These are phyloP conservation scores for Xiphorhynchus elegans DNA, from an alignment of 2,113 vertebrate species.

Conservation along the genomic window DNA sequence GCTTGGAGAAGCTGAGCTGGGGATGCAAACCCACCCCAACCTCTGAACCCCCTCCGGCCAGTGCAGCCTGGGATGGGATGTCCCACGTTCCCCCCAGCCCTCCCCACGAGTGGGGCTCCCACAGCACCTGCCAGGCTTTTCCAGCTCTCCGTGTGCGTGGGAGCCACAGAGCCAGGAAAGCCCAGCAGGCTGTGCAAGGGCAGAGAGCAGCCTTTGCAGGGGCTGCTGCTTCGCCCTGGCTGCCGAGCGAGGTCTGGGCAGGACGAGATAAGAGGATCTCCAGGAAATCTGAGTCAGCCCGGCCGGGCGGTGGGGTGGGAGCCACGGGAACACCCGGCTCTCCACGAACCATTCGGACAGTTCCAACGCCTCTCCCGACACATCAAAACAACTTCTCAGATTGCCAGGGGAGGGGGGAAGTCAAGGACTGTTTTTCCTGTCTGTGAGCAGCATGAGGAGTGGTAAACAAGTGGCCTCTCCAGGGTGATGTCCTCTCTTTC, in stretches of 20 bases:
- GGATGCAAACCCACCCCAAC: accelerated
- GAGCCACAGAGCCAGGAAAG: not conserved
- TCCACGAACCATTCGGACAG: not conserved
- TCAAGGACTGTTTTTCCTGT: not conserved
- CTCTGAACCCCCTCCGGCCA: not conserved
- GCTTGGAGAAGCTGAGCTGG: not conserved
- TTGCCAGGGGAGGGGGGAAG: not conserved
- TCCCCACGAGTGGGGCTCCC: accelerated
- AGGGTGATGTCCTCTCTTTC: not conserved
- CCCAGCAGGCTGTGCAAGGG: not conserved
- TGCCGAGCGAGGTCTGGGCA: not conserved
- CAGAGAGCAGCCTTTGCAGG: not conserved
- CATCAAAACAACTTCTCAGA: not conserved
- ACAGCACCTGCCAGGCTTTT: no score
- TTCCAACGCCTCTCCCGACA: not conserved
- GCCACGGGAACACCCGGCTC: accelerated
- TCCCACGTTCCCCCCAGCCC: not conserved
- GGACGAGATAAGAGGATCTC: constrained; percentile 31
- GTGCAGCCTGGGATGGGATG: not conserved
- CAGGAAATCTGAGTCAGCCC: constrained; percentile 16
- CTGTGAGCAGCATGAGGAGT: not conserved
- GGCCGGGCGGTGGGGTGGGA: not conserved
- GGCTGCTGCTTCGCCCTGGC: not conserved
- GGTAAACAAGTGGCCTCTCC: not conserved
- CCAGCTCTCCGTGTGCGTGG: accelerated